Conservation (phyloP, 2,888 invertebrate genomes). For the Brachyopa scutellaris region DNA sequence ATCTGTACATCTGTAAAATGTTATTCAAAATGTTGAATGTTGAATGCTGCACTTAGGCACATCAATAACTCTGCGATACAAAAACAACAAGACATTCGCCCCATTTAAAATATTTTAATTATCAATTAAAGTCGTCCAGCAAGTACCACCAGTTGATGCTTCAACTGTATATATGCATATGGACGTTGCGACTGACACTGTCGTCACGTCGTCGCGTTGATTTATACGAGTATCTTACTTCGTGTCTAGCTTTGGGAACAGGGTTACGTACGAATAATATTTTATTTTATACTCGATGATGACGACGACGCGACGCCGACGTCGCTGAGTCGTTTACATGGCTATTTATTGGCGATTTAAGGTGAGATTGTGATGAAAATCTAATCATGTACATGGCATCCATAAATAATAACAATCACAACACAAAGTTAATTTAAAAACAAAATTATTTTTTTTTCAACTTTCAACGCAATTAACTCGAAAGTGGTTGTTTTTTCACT, state of each 20-base stretch:
- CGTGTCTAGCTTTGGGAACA: too few species aligned
- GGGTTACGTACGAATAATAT: too few species aligned
- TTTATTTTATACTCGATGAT: not conserved
- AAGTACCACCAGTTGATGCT: constrained; percentile 15
- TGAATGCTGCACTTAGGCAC: too few species aligned
- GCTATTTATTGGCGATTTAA: constrained; percentile 39
- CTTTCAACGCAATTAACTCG: constrained; percentile 50
- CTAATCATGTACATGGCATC: constrained; percentile 33
- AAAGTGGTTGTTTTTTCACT: constrained; percentile 15
- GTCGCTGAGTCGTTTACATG: too few species aligned
- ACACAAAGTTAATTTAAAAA: constrained; percentile 40
- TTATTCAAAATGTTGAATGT: too few species aligned
- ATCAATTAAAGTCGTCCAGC: constrained; percentile 47
- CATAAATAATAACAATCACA: constrained; percentile 53
- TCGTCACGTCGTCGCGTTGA: too few species aligned
- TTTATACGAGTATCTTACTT: too few species aligned
- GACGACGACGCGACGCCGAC: constrained; percentile 6
- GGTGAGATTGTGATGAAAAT: constrained; percentile 42
- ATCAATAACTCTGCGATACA: too few species aligned
- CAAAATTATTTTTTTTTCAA: constrained; percentile 31
- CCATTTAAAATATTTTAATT: constrained; percentile 57
- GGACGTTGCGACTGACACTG: too few species aligned
- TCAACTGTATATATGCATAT: too few species aligned
- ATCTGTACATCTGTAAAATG: too few species aligned
- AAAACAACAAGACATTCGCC: constrained; percentile 32